phyloP scores from a whole-genome alignment of 2,113 vertebrate species.

The Chlamydotis undulata region DNA sequence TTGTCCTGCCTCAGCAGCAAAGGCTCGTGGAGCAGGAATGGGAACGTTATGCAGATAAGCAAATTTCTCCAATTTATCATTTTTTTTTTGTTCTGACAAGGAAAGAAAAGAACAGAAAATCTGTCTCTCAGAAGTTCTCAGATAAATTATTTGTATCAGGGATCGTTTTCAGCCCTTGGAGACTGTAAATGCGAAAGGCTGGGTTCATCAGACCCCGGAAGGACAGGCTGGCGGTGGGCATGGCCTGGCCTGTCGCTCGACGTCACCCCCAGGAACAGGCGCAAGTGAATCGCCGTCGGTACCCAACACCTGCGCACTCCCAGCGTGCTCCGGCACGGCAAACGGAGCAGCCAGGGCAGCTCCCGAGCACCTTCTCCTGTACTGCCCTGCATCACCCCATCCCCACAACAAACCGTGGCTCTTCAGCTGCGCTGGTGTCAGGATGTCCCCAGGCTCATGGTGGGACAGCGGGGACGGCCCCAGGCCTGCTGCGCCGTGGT shows the following conservation, averaged over 20 bases:
- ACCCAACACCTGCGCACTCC: accelerated
- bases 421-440: too few species aligned
- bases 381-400: not conserved
- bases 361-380: too few species aligned
- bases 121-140: not conserved
- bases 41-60: not conserved
- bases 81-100: not conserved
- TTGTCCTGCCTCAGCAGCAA: not conserved
- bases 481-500: too few species aligned
- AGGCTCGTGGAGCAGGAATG: accelerated
- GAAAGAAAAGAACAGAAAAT: not conserved
- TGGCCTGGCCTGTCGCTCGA: not conserved
- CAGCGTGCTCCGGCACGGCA: accelerated
- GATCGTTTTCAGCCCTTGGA: not conserved
- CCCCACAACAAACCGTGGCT: too few species aligned
- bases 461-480: too few species aligned
- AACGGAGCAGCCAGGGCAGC: not conserved
- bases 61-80: not conserved
- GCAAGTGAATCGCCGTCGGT: not conserved
- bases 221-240: accelerated
- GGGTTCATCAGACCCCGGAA: accelerated
- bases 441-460: too few species aligned
- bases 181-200: not conserved
- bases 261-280: accelerated
- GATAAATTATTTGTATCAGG: accelerated